These are phyloP conservation scores for Lasioglossum vierecki DNA, from an alignment of 2,888 invertebrate genomes.

Conservation along the genomic window DNA sequence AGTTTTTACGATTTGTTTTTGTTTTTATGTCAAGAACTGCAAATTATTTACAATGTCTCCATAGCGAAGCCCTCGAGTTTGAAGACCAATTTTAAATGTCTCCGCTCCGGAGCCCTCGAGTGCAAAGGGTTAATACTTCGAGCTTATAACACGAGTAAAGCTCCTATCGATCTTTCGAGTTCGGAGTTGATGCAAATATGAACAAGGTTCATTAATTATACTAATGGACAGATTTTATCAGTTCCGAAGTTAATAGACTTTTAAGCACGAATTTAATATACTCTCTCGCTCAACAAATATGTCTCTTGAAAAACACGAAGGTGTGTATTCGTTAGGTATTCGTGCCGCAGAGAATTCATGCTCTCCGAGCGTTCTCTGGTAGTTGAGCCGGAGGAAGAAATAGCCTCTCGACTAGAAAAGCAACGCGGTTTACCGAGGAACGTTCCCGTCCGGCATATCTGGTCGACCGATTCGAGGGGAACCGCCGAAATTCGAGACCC, in stretches of 20 bases:
- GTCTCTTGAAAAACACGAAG: background rate
- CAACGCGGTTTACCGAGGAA: background rate
- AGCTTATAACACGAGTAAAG: background rate
- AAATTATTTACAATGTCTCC: too few species aligned
- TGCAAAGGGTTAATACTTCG: too few species aligned
- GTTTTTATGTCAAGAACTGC: too few species aligned
- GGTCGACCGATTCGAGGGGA: background rate
- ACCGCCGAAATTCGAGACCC: background rate
- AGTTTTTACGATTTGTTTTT: too few species aligned
- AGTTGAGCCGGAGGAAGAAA: background rate
- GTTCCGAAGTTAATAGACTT: background rate
- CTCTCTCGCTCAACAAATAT: background rate
- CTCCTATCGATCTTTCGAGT: background rate
- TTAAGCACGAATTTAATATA: background rate
- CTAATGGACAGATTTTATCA: background rate
- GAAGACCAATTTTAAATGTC: too few species aligned
- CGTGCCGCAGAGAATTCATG: background rate
- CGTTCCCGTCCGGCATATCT: background rate
- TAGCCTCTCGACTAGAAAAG: background rate
- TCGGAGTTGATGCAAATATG: background rate
- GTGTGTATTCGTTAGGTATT: background rate
- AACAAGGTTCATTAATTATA: background rate
- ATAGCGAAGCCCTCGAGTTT: too few species aligned
- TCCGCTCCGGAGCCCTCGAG: too few species aligned
- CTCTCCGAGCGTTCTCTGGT: background rate